Base-by-base conservation (phyloP, 2,113 vertebrate genomes). In the Dicrurus megarhynchus region DNA sequence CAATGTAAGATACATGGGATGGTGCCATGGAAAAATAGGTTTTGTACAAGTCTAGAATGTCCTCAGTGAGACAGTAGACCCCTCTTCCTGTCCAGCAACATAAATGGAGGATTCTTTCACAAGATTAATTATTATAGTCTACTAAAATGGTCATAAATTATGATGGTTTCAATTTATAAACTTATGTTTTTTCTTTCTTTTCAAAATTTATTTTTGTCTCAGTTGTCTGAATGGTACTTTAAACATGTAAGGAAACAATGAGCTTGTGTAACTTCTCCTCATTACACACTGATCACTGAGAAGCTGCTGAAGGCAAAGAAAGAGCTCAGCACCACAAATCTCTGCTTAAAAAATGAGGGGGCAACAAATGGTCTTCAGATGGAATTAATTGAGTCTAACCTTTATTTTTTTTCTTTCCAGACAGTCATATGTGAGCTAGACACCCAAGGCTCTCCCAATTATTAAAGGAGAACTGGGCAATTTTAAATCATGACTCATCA, bases 401-500 rank as follows among this genome's bases (percentile, higher is more conserved):
- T 93, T 87, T 94, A 9, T 11, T 27, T 82, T 57, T 91, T 52
- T 42, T 4, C 22, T 87, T 87, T 75, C 26, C 65, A 89, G 68
- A 57, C 41, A 80, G 35, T 68, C 39, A 49, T 19, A 46, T 18
- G 50, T 50, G 47, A 84, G 41, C 44, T 67, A 82, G 52, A 68
- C 57, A 75, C 44, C 37, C 44, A 90, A 87, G 30, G 27, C n/a
- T 85, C 27, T 71, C 74, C 42, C 61, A 64, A 57, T 67, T 68
- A 79, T 89, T 87, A 52, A 28, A 59, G 39, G 32, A 91, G 60
- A 89, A 8, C 22, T 10, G 84, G 50, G 42, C 59, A 90, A 88
- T 94, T 86, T 94, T 33, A 77, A 92, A 83, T 39, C 12, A 2
- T 95, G 96, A 95, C 47, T 97, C 96, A 97, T 61, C 88, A 88